A percentile compares a stretch with the other conserved stretches of the same genome.
These are phyloP conservation scores for Catocala nupta DNA, from an alignment of 2,888 invertebrate species.

Conservation along the genomic window DNA sequence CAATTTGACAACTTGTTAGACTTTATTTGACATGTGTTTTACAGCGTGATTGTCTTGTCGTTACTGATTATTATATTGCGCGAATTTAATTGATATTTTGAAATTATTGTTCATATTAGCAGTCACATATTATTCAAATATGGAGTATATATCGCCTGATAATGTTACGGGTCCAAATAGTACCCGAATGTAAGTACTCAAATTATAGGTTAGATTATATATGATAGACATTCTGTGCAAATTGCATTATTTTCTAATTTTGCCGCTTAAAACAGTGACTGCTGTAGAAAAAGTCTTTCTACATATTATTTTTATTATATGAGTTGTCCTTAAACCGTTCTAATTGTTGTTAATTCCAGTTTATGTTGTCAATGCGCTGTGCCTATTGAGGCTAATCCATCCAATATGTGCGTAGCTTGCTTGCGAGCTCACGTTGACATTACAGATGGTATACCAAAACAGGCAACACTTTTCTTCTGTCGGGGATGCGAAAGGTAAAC, in stretches of 20 bases:
- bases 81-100: too few species aligned
- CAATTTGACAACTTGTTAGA: too few species aligned
- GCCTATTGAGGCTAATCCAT: slow-evolving; percentile 97
- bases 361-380: slow-evolving; percentile 98
- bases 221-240: neutral
- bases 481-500: slow-evolving; percentile 95
- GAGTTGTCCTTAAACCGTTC: neutral
- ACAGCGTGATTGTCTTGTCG: too few species aligned
- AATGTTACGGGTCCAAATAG: slow-evolving; percentile 58
- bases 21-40: too few species aligned
- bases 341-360: slow-evolving; percentile 72
- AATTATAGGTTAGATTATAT: slow-evolving; percentile 45
- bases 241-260: neutral
- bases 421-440: slow-evolving; percentile 97
- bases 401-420: slow-evolving; percentile 99
- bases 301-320: too few species aligned
- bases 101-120: too few species aligned
- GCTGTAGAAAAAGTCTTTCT: too few species aligned
- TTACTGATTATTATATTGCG: too few species aligned
- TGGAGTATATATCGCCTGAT: slow-evolving; percentile 81
- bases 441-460: slow-evolving; percentile 98
- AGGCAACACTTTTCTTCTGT: slow-evolving; percentile 96
- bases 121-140: slow-evolving; percentile 41
- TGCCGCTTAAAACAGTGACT: too few species aligned
- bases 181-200: slow-evolving; percentile 77